These are phyloP conservation scores for Steinernema carpocapsae DNA, from an alignment of 2,888 invertebrate genomes.

Conservation along the genomic window DNA sequence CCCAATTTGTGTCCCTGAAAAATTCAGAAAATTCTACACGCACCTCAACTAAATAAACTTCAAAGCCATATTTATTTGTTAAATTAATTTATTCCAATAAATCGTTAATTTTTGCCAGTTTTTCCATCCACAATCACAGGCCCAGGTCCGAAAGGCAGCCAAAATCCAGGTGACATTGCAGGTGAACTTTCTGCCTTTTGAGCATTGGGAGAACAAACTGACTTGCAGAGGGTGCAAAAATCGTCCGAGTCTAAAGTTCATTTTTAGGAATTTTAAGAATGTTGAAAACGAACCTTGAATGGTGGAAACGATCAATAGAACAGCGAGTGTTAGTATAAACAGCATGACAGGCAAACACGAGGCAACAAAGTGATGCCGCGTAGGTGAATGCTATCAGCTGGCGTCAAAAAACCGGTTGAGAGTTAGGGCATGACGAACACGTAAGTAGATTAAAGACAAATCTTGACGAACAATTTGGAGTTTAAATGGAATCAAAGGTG, in stretches of 20 bases:
- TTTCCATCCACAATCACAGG: neutral
- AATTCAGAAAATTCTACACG: constrained; percentile 4
- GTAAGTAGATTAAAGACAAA: too few relatives aligned
- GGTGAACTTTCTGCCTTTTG: neutral
- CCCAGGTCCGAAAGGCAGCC: neutral
- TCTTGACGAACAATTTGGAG: too few relatives aligned
- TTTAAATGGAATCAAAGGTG: too few relatives aligned
- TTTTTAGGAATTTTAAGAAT: neutral
- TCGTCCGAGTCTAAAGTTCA: neutral
- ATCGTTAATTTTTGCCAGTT: too few relatives aligned
- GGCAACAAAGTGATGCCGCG: neutral
- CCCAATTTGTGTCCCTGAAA: neutral
- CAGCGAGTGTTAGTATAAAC: neutral
- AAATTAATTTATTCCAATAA: too few relatives aligned
- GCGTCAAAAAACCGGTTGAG: neutral
- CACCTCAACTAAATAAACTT: neutral
- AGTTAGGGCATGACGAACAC: too few relatives aligned
- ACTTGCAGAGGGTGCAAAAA: neutral
- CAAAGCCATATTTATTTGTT: neutral
- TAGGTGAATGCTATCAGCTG: neutral
- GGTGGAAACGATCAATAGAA: neutral
- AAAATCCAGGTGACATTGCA: neutral
- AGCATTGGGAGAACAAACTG: neutral
- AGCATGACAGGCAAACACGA: neutral
- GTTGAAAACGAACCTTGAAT: neutral